Evolutionary conservation across 2,113 vertebrate genomes (phyloP).

Genomic region (Cavia porcellus): DNA sequence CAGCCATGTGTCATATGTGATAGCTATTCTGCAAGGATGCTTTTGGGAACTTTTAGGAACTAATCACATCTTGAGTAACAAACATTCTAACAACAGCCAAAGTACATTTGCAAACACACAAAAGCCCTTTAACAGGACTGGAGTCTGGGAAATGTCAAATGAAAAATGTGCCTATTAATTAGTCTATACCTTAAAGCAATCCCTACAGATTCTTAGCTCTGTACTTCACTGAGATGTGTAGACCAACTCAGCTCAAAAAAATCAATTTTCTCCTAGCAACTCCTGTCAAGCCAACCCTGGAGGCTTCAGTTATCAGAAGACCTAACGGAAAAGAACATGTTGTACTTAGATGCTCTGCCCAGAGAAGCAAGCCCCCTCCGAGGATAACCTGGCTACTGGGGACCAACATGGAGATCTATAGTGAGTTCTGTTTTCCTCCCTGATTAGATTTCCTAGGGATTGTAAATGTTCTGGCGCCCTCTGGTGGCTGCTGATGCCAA

Average conservation of each 20-base stretch:
- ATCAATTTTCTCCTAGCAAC: slow-evolving; percentile 78
- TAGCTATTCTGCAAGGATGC: neutral
- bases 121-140: neutral
- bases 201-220: neutral
- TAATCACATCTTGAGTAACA: neutral
- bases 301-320: slow-evolving; percentile 53
- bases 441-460: neutral
- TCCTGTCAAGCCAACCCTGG: slow-evolving; percentile 83
- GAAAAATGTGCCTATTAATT: neutral
- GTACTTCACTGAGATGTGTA: neutral
- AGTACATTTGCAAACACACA: neutral
- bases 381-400: slow-evolving; percentile 86
- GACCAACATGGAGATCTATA: slow-evolving; percentile 77
- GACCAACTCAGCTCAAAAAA: slow-evolving; percentile 39
- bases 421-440: slow-evolving; percentile 76
- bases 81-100: neutral
- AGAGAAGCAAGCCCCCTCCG: slow-evolving; percentile 84
- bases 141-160: neutral
- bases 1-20: neutral
- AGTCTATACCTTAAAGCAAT: neutral
- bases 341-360: slow-evolving; percentile 79
- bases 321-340: neutral
- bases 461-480: slow-evolving; percentile 61
- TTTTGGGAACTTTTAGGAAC: neutral
- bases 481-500: slow-evolving; percentile 48